Conservation (phyloP, 2,888 invertebrate species). For the Mylabris sibirica region DNA sequence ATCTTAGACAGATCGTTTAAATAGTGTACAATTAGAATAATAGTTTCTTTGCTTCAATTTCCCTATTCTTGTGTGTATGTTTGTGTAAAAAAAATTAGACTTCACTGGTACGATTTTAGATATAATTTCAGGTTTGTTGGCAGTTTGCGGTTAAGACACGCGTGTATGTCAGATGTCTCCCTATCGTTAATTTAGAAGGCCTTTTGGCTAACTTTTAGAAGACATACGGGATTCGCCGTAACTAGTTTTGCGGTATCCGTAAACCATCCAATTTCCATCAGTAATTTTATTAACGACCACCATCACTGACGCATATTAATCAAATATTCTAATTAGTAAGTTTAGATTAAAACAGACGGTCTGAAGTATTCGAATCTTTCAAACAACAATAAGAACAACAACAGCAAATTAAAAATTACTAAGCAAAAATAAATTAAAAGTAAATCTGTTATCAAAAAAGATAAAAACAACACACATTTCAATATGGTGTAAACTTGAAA, state of each 20-base stretch:
- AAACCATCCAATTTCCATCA: neutral
- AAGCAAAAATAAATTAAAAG: neutral
- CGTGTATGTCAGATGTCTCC: slow-evolving; percentile 30
- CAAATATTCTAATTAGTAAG: neutral
- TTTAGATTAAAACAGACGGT: neutral
- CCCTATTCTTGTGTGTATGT: neutral
- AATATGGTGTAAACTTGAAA: slow-evolving; percentile 5
- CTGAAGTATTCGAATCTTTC: no score
- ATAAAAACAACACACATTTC: neutral
- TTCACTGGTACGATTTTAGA: slow-evolving; percentile 14
- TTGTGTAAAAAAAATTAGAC: slow-evolving; percentile 11
- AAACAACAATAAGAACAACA: neutral
- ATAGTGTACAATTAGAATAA: slow-evolving; percentile 5
- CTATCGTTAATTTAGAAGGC: slow-evolving; percentile 9
- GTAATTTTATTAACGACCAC: slow-evolving; percentile 7
- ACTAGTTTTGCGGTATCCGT: slow-evolving; percentile 1
- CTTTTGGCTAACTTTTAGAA: slow-evolving; percentile 15
- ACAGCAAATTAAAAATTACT: neutral
- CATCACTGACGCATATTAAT: neutral
- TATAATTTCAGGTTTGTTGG: slow-evolving; percentile 25
- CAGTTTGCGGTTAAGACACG: slow-evolving; percentile 31
- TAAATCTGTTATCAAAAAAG: slow-evolving; percentile 1
- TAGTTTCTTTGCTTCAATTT: neutral
- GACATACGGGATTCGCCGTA: slow-evolving; percentile 28
- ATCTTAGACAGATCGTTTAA: no score